Evolutionary conservation across 2,113 vertebrate genomes (phyloP), one percentile per base, ranked within the genome.

Genomic region (Chaetorhynchus papuensis): DNA sequence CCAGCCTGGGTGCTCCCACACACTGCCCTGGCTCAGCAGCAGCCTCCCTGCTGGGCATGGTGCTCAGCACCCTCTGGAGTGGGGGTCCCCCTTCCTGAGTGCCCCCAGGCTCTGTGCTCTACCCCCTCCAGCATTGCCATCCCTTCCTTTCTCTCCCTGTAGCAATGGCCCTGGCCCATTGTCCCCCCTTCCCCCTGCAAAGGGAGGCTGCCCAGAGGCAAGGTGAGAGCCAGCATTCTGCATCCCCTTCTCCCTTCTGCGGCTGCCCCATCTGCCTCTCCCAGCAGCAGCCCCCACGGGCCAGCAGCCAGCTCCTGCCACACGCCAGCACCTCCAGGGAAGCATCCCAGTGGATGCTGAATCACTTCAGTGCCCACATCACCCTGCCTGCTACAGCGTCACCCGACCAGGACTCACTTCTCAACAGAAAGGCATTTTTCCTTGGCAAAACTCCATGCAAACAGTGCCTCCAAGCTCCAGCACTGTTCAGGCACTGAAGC

Each of bases 71-170:
- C 49, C 21, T 77, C 53, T 30, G 41, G 15, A 52, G 18, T 0
- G 3, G 6, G 6, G 27, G 4, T 4, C 1, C 9, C 33, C 26
- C 3, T 49, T 45, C 33, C 45, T 0, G 0, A 60, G 42, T n/a
- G n/a, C 14, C 37, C 45, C 60, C 3, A 7, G 22, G 37, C 50
- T 56, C 1, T 28, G 49, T 64, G n/a, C 59, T 47, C 41, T 5
- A 1, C n/a, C 57, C 59, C 18, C 23, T 47, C 44, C 31, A 15
- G 33, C 26, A 63, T 2, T 37, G 47, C 19, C 42, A 42, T 37
- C 54, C 70, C 26, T 47, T 50, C 35, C 50, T 65, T 44, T 66
- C 17, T 31, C 6, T 26, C n/a, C 19, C 28, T 44, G 37, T 15
- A 52, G n/a, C 74, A 93, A 88, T 47, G 21, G 6, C 31, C 11